Percentiles rank a stretch among this genome's conserved stretches.
phyloP scores from a whole-genome alignment of 2,113 vertebrate genomes.

The Lasiurus borealis region DNA sequence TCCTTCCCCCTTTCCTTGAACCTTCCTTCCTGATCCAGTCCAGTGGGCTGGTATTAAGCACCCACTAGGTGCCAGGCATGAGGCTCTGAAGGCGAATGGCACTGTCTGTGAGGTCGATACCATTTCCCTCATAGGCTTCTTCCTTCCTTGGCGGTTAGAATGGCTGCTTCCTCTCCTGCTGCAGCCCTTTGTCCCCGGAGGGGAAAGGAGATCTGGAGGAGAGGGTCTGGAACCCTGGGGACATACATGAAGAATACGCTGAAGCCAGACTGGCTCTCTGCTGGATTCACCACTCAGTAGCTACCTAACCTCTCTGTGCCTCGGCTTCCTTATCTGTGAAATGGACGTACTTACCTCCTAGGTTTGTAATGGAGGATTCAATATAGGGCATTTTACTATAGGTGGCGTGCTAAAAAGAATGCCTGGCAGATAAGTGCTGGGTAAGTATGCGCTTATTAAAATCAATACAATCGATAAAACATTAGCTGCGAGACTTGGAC shows the following conservation, averaged over 20 bases:
- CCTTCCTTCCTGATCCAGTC: neutral
- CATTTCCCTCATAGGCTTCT: neutral
- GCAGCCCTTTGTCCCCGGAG: neutral
- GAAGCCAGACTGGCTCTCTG: neutral
- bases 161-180: neutral
- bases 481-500: neutral
- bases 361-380: neutral
- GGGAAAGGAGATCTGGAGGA: neutral
- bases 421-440: neutral
- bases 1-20: neutral
- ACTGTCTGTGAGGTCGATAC: rapidly evolving
- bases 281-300: neutral
- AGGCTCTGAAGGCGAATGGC: neutral
- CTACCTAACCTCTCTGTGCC: neutral
- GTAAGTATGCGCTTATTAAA: slow-evolving; percentile 17
- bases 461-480: neutral
- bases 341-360: neutral
- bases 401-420: neutral
- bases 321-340: neutral
- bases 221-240: neutral
- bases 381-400: neutral
- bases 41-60: neutral
- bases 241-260: neutral
- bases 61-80: rapidly evolving
- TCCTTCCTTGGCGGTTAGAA: neutral